A percentile compares a stretch with the other conserved stretches of the same genome.
phyloP scores from a whole-genome alignment of 2,888 invertebrate genomes.

The Brenthis daphne region DNA sequence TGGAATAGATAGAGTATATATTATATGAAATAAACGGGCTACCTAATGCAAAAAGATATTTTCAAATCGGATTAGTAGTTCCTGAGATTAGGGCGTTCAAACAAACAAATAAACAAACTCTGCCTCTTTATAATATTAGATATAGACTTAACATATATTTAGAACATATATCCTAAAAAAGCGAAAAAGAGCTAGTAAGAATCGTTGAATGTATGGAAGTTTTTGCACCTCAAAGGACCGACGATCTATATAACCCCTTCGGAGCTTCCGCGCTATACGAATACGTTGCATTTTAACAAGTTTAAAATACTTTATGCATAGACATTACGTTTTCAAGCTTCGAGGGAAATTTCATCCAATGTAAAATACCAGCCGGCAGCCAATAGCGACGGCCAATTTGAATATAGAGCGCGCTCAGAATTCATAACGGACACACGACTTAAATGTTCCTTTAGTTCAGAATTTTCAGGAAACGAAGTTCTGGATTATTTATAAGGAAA shows the following conservation, averaged over 20 bases:
- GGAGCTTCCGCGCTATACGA: constrained; percentile 52
- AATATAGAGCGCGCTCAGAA: constrained; percentile 77
- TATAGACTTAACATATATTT: background rate
- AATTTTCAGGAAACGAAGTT: constrained; percentile 13
- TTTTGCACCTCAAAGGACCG: constrained; percentile 54
- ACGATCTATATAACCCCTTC: constrained; percentile 62
- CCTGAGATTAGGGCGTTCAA: too few species aligned
- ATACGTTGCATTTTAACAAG: constrained; percentile 80
- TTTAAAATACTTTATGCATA: constrained; percentile 81
- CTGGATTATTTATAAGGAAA: background rate
- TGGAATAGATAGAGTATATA: too few species aligned
- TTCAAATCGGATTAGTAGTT: too few species aligned
- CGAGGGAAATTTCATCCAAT: constrained; percentile 57
- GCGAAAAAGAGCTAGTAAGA: constrained; percentile 26
- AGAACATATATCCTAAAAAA: constrained; percentile 16
- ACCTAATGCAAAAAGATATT: too few species aligned
- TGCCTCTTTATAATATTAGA: too few species aligned
- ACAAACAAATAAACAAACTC: too few species aligned
- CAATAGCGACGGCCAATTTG: constrained; percentile 67
- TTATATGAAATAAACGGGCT: too few species aligned
- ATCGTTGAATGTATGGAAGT: constrained; percentile 35
- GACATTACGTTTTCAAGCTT: constrained; percentile 69
- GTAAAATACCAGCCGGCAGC: constrained; percentile 57
- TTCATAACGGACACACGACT: constrained; percentile 77
- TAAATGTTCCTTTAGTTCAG: constrained; percentile 53